Evolutionary conservation across 1,140 invertebrate genomes (phyloP).

Genomic region (Lithobius niger): DNA sequence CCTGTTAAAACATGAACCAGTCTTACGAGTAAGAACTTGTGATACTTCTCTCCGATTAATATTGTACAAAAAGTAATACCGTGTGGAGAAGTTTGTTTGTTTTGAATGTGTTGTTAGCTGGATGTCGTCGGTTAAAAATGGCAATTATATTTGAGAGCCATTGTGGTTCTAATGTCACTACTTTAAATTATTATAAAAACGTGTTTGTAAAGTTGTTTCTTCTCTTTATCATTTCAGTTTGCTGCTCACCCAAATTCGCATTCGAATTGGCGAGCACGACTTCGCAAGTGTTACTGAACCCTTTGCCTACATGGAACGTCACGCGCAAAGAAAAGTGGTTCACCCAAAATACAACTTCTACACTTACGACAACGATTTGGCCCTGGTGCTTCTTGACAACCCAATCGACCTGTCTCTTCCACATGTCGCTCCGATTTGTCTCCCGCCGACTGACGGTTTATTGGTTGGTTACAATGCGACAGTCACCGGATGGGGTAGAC

Average conservation of each 20-base stretch:
- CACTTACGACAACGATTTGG: constrained; percentile 87
- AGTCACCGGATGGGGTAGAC: constrained; percentile 77
- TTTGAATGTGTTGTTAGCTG: too few species aligned
- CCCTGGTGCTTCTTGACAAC: constrained; percentile 66
- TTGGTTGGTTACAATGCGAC: constrained; percentile 80
- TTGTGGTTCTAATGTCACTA: too few species aligned
- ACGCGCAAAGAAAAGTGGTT: constrained; percentile 50
- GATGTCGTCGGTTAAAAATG: too few species aligned
- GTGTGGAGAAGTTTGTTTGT: too few species aligned
- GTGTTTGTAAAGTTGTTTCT: too few species aligned
- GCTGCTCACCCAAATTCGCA: constrained; percentile 73
- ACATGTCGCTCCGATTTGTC: constrained; percentile 78
- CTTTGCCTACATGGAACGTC: constrained; percentile 66
- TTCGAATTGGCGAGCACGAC: constrained; percentile 86
- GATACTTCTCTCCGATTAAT: too few species aligned
- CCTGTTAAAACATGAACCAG: too few species aligned
- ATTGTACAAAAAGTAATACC: too few species aligned
- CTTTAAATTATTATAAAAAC: too few species aligned
- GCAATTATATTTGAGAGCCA: too few species aligned
- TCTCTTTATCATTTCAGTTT: constrained; percentile 48
- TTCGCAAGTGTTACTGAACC: constrained; percentile 67
- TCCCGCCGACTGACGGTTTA: constrained; percentile 66
- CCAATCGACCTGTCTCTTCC: constrained; percentile 47
- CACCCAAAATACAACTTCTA: constrained; percentile 92
- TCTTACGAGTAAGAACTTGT: too few species aligned